Percentiles rank a stretch among this genome's conserved stretches.
Evolutionary conservation across 2,797 vertebrate species (phyloP).

Genomic region (Micrastur ruficollis): DNA sequence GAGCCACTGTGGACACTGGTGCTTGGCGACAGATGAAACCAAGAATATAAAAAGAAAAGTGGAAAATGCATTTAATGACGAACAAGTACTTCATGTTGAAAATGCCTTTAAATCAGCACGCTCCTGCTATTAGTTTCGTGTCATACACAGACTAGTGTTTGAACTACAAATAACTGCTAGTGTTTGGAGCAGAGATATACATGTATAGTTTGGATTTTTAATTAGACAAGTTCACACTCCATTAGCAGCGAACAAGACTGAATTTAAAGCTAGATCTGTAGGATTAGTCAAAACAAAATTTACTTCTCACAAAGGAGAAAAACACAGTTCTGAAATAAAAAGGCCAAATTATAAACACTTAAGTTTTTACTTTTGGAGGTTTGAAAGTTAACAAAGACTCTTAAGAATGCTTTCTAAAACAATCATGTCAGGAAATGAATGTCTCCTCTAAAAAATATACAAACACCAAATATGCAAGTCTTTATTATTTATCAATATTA

Average conservation of each 20-base stretch:
- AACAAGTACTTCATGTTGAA: neutral
- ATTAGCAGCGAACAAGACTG: neutral
- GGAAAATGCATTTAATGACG: constrained; percentile 27
- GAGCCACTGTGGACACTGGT: constrained; percentile 1
- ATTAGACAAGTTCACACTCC: neutral
- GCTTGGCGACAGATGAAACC: neutral
- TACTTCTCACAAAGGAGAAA: neutral
- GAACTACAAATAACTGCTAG: constrained; percentile 6
- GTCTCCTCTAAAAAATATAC: neutral
- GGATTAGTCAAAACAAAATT: neutral
- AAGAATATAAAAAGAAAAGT: neutral
- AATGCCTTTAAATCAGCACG: neutral
- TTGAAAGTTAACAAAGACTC: neutral
- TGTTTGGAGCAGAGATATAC: neutral
- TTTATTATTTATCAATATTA: constrained; percentile 4
- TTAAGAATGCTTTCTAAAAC: constrained; percentile 8
- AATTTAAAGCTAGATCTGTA: constrained; percentile 9
- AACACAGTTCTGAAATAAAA: neutral
- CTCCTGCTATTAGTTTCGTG: neutral
- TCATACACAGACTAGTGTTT: neutral
- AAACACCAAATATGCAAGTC: neutral
- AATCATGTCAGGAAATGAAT: neutral
- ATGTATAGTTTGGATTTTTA: constrained; percentile 14
- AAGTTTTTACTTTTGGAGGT: neutral
- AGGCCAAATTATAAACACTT: neutral